Conservation (phyloP, 2,113 vertebrate genomes). For the Pandion haliaetus region DNA sequence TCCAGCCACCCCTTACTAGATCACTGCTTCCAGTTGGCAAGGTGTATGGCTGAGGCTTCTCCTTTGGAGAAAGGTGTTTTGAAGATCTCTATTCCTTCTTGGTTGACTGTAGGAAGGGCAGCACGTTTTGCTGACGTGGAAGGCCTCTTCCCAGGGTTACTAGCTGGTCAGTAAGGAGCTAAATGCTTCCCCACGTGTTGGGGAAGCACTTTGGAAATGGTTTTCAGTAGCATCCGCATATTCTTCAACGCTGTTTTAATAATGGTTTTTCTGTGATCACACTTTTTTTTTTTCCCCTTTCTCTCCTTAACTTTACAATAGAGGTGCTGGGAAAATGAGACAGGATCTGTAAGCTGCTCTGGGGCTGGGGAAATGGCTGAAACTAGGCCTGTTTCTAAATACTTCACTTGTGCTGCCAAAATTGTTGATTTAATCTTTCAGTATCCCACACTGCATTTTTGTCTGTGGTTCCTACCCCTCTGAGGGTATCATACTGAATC, state of each 20-base stretch:
- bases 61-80: background rate
- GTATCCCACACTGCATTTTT: background rate
- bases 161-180: background rate
- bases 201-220: background rate
- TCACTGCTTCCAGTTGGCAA: rapidly evolving
- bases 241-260: background rate
- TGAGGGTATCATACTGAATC: background rate
- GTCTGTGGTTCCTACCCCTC: background rate
- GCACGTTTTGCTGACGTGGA: background rate
- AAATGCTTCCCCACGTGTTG: background rate
- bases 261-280: background rate
- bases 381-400: background rate
- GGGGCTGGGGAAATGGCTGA: background rate
- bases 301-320: background rate
- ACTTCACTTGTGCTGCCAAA: background rate
- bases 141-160: background rate
- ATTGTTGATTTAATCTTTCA: background rate
- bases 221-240: background rate
- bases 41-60: rapidly evolving
- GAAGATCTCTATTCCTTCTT: background rate
- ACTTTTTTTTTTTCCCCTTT: background rate
- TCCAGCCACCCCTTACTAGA: background rate
- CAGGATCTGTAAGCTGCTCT: background rate
- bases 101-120: background rate
- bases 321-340: background rate